Conservation (phyloP, 2,888 invertebrate species). For the Halictus ligatus region DNA sequence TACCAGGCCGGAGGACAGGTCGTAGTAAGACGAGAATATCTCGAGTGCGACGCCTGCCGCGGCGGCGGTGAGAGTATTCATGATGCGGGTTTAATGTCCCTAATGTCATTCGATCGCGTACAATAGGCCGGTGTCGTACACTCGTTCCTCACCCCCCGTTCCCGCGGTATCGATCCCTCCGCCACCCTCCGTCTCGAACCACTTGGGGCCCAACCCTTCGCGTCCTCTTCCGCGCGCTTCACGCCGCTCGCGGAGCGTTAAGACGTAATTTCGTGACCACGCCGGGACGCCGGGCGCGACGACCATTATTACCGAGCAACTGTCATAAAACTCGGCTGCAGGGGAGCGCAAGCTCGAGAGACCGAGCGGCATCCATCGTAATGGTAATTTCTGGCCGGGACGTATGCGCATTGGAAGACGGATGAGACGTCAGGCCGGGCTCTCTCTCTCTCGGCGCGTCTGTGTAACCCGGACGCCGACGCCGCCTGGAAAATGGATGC, state of each 20-base stretch:
- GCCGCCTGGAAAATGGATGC: conserved; percentile 59
- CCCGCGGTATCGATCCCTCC: conserved; percentile 70
- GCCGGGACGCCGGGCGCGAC: conserved; percentile 56
- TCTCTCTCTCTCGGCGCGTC: conserved; percentile 29
- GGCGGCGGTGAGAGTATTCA: conserved; percentile 75
- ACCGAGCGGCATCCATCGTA: conserved; percentile 59
- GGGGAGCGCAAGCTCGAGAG: conserved; percentile 8
- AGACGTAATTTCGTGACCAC: conserved; percentile 56
- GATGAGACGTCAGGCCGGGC: conserved; percentile 61
- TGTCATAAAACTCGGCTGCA: conserved; percentile 71
- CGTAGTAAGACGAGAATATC: conserved; percentile 42
- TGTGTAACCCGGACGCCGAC: conserved; percentile 33
- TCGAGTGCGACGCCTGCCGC: conserved; percentile 17
- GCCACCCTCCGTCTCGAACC: background rate
- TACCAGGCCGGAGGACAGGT: conserved; percentile 23
- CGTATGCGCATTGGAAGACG: conserved; percentile 64
- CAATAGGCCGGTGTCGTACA: conserved; percentile 69
- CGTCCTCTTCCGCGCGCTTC: conserved; percentile 46
- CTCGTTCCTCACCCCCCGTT: conserved; percentile 65
- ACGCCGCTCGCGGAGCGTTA: conserved; percentile 15
- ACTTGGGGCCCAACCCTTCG: conserved; percentile 23
- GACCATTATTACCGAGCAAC: conserved; percentile 71
- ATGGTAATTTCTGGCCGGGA: conserved; percentile 71
- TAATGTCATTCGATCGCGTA: conserved; percentile 73
- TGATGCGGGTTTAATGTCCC: conserved; percentile 78